Conservation (phyloP, 2,888 invertebrate species). For the Leptogaster cylindrica region DNA sequence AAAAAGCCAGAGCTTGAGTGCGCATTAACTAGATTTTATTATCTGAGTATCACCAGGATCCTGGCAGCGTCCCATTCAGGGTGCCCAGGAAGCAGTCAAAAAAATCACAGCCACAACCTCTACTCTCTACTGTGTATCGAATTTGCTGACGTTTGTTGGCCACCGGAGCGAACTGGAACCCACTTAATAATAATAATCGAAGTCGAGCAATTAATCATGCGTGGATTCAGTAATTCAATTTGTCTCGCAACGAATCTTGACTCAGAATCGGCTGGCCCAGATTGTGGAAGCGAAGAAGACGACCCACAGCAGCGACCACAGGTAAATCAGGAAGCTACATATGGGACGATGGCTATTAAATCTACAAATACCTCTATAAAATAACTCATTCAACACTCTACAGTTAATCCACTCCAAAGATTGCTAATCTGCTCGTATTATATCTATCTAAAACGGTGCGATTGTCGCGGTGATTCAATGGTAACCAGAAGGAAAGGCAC, state of each 20-base stretch:
- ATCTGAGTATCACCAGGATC: neutral
- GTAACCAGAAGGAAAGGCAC: neutral
- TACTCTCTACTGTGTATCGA: conserved; percentile 25
- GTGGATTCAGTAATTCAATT: conserved; percentile 37
- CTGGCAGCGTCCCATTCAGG: conserved; percentile 1
- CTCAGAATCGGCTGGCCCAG: neutral
- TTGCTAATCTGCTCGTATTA: conserved; percentile 20
- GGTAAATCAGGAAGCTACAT: too few species aligned
- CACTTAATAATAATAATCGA: conserved; percentile 34
- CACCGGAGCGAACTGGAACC: conserved; percentile 22
- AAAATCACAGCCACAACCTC: conserved; percentile 2
- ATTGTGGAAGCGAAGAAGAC: too few species aligned
- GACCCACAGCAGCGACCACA: too few species aligned
- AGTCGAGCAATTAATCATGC: conserved; percentile 36
- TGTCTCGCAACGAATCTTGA: conserved; percentile 22
- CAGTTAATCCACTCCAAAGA: neutral
- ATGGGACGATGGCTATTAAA: too few species aligned
- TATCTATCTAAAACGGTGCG: conserved; percentile 24
- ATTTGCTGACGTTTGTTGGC: conserved; percentile 17
- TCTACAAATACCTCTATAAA: too few species aligned
- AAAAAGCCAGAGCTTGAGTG: neutral
- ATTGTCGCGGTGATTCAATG: conserved; percentile 6
- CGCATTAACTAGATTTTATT: neutral
- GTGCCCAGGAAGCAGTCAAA: conserved; percentile 15
- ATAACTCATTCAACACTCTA: too few species aligned